phyloP scores from a whole-genome alignment of 2,888 invertebrate species.

The Lysandra bellargus region DNA sequence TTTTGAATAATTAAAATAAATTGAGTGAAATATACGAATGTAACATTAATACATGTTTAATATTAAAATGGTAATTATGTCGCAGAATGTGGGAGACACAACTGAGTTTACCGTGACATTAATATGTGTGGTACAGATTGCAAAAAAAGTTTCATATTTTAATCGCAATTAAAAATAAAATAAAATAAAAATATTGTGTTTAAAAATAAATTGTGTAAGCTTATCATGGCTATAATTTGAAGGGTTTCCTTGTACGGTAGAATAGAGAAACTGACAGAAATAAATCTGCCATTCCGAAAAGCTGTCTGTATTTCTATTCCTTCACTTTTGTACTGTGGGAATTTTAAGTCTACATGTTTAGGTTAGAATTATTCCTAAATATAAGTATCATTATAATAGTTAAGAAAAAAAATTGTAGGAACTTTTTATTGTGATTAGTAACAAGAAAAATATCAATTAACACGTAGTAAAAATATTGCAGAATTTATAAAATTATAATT shows the following conservation, averaged over 20 bases:
- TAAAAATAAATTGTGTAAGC: not conserved
- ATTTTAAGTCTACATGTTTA: too few relatives aligned
- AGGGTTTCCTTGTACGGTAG: not conserved
- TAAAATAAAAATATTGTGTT: not conserved
- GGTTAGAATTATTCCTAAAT: too few relatives aligned
- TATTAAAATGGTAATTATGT: slow-evolving; percentile 39
- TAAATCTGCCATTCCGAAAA: not conserved
- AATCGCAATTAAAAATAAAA: not conserved
- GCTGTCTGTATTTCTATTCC: too few relatives aligned
- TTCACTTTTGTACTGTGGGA: too few relatives aligned
- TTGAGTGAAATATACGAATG: slow-evolving; percentile 15
- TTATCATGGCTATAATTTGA: not conserved
- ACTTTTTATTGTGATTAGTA: too few relatives aligned
- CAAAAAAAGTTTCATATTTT: not conserved
- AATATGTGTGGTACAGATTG: slow-evolving; percentile 37
- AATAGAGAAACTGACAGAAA: not conserved
- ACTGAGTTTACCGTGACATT: slow-evolving; percentile 32
- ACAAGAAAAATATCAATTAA: too few relatives aligned
- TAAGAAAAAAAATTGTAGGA: too few relatives aligned
- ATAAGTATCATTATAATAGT: too few relatives aligned
- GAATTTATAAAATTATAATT: not conserved
- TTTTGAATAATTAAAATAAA: slow-evolving; percentile 18
- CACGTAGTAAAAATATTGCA: too few relatives aligned
- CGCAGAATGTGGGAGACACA: slow-evolving; percentile 3
- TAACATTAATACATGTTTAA: slow-evolving; percentile 35